These are phyloP conservation scores for Aleiodes alternator DNA, from an alignment of 2,888 invertebrate genomes.

Conservation along the genomic window DNA sequence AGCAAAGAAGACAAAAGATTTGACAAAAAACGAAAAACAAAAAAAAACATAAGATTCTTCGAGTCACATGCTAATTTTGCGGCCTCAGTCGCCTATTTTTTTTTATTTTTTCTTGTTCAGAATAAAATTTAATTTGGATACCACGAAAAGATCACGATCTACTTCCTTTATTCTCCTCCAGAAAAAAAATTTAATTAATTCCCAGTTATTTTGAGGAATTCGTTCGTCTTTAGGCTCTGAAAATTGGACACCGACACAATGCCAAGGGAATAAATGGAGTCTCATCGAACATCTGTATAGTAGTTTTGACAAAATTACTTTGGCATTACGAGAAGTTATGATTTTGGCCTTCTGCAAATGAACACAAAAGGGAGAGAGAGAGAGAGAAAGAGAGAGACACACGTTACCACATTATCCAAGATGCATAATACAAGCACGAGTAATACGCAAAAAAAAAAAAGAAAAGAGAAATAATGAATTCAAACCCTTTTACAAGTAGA, in stretches of 20 bases:
- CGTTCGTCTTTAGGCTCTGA: neutral
- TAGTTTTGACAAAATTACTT: slow-evolving; percentile 3
- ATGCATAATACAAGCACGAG: slow-evolving; percentile 11
- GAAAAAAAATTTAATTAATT: slow-evolving; percentile 44
- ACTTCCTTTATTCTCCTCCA: slow-evolving; percentile 23
- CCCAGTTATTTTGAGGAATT: slow-evolving; percentile 17
- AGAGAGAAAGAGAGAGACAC: too few species aligned
- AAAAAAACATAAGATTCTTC: slow-evolving; percentile 39
- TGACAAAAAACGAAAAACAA: slow-evolving; percentile 31
- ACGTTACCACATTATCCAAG: neutral
- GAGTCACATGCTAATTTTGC: slow-evolving; percentile 46
- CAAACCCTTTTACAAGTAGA: slow-evolving; percentile 7
- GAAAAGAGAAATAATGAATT: slow-evolving; percentile 21
- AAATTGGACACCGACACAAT: slow-evolving; percentile 25
- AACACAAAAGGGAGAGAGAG: neutral
- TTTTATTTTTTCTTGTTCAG: slow-evolving; percentile 18
- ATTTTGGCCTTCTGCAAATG: slow-evolving; percentile 57
- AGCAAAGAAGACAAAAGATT: slow-evolving; percentile 39
- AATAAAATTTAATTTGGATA: slow-evolving; percentile 49
- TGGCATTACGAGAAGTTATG: slow-evolving; percentile 55
- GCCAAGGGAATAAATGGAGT: neutral
- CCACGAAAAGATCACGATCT: slow-evolving; percentile 41
- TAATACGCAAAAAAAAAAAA: slow-evolving; percentile 53
- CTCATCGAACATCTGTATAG: neutral
- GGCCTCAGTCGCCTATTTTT: slow-evolving; percentile 21